phyloP scores from a whole-genome alignment of 2,113 vertebrate genomes.

The Scophthalmus maximus region DNA sequence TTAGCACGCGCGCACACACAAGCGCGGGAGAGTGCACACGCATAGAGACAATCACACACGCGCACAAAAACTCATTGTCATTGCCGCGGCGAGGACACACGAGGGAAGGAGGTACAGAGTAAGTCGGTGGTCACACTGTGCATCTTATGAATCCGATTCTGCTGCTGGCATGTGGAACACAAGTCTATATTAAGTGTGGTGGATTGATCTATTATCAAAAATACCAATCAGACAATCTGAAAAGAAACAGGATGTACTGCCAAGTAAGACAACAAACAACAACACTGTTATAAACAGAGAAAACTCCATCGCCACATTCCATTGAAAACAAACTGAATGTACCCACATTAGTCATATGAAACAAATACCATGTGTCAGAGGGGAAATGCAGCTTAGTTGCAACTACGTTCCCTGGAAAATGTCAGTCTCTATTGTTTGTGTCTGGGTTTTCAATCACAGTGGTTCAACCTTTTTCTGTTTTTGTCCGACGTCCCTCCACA shows the following conservation, averaged over 20 bases:
- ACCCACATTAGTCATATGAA: no score
- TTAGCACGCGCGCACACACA: conserved; percentile 4
- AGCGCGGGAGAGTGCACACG: not conserved
- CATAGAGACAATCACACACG: not conserved
- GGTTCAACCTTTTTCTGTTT: not conserved
- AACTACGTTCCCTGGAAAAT: not conserved
- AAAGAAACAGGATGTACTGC: not conserved
- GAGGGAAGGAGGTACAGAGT: not conserved
- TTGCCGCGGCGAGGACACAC: not conserved
- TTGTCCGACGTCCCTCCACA: not conserved
- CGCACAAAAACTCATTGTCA: no score
- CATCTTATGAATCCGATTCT: not conserved
- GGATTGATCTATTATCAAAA: not conserved
- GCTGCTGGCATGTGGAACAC: not conserved
- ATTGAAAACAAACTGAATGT: no score
- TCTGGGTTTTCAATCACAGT: not conserved
- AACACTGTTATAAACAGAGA: no score
- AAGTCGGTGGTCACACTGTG: not conserved
- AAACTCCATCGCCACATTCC: no score
- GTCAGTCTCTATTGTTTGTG: not conserved
- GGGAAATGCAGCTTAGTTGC: no score
- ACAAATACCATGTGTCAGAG: no score
- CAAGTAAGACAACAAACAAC: no score
- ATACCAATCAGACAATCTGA: not conserved
- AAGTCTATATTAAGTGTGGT: not conserved